Evolutionary conservation across 64 coral and sea anemone species (phyloP).

Genomic region (Acropora tenuis): DNA sequence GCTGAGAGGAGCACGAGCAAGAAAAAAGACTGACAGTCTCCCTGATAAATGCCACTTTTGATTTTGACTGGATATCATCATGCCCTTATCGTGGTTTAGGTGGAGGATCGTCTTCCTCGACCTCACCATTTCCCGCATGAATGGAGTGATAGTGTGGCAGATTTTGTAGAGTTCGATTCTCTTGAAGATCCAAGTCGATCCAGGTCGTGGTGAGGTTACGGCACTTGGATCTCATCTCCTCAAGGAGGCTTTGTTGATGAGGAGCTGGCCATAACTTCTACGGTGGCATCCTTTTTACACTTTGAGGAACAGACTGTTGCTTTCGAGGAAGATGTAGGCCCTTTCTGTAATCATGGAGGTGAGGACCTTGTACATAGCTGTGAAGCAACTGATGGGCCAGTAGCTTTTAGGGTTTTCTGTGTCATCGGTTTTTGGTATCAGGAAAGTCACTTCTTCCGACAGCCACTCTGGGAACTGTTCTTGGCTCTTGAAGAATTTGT

Average conservation of each 20-base stretch:
- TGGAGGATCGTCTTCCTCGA: constrained; percentile 8
- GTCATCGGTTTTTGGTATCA: background rate
- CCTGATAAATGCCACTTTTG: constrained; percentile 30
- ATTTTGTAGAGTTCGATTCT: background rate
- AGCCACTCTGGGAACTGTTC: background rate
- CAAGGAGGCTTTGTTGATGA: constrained; percentile 5
- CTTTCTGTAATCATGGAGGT: constrained; percentile 4
- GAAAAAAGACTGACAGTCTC: constrained; percentile 18
- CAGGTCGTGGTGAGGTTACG: background rate
- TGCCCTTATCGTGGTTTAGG: background rate
- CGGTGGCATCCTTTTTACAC: constrained; percentile 17
- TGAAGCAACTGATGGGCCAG: background rate
- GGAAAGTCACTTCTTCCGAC: too few relatives aligned
- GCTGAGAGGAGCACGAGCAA: constrained; percentile 6
- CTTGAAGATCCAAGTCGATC: constrained; percentile 31
- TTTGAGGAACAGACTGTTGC: background rate
- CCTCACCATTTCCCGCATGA: background rate
- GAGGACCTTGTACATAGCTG: constrained; percentile 20
- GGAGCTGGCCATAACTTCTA: constrained; percentile 20
- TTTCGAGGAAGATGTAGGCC: background rate
- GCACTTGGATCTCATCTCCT: background rate
- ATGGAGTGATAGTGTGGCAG: background rate
- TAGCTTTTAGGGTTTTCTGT: constrained; percentile 18
- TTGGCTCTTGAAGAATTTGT: background rate
- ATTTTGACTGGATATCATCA: constrained; percentile 1